Evolutionary conservation across 1,140 invertebrate genomes (phyloP).

Genomic region (Drosophila funebris): DNA sequence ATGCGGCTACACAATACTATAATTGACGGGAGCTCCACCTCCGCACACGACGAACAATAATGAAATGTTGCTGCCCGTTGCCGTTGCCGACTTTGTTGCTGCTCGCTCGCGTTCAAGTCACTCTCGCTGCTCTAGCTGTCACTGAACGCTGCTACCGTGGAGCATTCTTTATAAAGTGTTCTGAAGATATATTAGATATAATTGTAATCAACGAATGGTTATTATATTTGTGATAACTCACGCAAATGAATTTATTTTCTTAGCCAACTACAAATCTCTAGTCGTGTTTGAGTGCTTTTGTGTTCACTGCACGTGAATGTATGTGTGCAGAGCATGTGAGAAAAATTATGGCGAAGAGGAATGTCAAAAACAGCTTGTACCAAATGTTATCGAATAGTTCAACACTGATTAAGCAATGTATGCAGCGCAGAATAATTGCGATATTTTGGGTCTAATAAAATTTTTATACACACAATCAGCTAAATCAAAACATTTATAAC

Average conservation of each 20-base stretch:
- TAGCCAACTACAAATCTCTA: conserved; percentile 39
- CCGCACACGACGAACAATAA: conserved; percentile 58
- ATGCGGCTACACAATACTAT: conserved; percentile 57
- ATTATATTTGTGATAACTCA: conserved; percentile 59
- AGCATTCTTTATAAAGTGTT: conserved; percentile 38
- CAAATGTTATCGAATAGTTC: conserved; percentile 27
- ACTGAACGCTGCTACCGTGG: conserved; percentile 38
- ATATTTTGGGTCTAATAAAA: too few species aligned
- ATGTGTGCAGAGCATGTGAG: conserved; percentile 40
- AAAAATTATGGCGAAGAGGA: conserved; percentile 22
- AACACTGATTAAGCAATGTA: neutral
- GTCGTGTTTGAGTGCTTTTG: conserved; percentile 18
- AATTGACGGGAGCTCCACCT: conserved; percentile 74
- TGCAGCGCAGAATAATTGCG: neutral
- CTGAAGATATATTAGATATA: conserved; percentile 43
- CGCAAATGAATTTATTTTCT: conserved; percentile 56
- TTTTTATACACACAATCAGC: too few species aligned
- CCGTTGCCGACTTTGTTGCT: conserved; percentile 44
- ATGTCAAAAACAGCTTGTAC: conserved; percentile 57
- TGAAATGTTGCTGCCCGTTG: conserved; percentile 44
- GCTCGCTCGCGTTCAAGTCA: conserved; percentile 25
- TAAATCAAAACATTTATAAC: too few species aligned
- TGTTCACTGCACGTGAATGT: conserved; percentile 43
- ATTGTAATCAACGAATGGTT: conserved; percentile 8
- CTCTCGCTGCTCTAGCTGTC: conserved; percentile 26